These are phyloP conservation scores for Crocodylus rhombifer DNA, from an alignment of 2,797 vertebrate species.

Conservation along the genomic window DNA sequence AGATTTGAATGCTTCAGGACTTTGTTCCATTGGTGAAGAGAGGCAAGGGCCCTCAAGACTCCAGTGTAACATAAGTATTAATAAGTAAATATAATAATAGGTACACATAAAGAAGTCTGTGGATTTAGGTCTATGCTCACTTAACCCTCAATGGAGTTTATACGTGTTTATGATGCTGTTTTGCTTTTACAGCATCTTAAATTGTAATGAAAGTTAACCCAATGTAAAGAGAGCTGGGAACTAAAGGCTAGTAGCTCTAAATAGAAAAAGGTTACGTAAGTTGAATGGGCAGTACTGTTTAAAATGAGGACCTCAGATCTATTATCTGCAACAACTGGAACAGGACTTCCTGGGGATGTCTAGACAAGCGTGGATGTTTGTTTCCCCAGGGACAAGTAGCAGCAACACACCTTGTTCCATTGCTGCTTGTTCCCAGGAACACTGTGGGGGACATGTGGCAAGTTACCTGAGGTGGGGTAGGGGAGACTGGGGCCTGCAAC, in stretches of 20 bases:
- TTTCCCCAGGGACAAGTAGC: too few species aligned
- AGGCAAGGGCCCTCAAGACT: not conserved
- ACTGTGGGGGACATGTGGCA: too few species aligned
- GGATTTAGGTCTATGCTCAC: not conserved
- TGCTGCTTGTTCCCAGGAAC: too few species aligned
- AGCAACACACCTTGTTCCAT: too few species aligned
- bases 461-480: too few species aligned
- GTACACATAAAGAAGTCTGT: not conserved
- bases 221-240: conserved; percentile 46
- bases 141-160: too few species aligned
- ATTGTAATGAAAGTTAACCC: conserved; percentile 41
- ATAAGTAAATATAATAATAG: not conserved
- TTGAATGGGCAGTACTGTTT: conserved; percentile 12
- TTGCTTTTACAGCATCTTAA: conserved; percentile 34
- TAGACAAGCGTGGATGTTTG: too few species aligned
- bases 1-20: not conserved
- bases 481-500: too few species aligned
- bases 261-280: conserved; percentile 59
- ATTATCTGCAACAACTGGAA: conserved; percentile 28
- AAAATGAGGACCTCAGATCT: conserved; percentile 36
- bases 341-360: conserved; percentile 11
- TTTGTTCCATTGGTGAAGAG: not conserved
- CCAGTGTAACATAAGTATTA: not conserved
- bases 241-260: conserved; percentile 25
- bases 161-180: conserved; percentile 1